These are phyloP conservation scores for Pelobates fuscus DNA, from an alignment of 2,113 vertebrate genomes.

Conservation along the genomic window DNA sequence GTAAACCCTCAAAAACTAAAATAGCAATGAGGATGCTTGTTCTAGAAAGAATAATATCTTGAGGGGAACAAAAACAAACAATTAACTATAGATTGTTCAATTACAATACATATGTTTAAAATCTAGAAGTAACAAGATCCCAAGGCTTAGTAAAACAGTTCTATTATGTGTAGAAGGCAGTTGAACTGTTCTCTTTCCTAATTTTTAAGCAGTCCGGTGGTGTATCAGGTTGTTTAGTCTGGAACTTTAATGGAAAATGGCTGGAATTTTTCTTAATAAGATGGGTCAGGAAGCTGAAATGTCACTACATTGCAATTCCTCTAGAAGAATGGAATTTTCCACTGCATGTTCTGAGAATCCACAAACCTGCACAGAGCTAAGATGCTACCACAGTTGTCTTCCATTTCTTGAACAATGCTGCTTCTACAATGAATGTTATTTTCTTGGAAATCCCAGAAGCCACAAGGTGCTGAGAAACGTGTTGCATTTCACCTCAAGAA, in stretches of 20 bases:
- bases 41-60: neutral
- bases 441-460: too few species aligned
- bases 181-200: neutral
- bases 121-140: neutral
- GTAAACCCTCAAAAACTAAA: neutral
- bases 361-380: too few species aligned
- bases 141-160: neutral
- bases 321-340: too few species aligned
- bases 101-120: neutral
- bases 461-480: neutral
- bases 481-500: slow-evolving; percentile 4
- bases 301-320: too few species aligned
- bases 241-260: neutral
- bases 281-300: too few species aligned
- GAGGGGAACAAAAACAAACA: neutral
- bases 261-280: too few species aligned
- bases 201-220: neutral
- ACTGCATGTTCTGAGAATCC: too few species aligned
- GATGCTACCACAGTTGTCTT: too few species aligned
- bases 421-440: too few species aligned
- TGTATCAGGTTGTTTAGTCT: neutral
- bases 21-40: neutral
- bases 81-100: neutral
- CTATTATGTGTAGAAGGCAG: neutral
- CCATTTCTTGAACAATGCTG: too few species aligned